Evolutionary conservation across 2,888 invertebrate species (phyloP).

Genomic region (Marasmarcha lunaedactyla): DNA sequence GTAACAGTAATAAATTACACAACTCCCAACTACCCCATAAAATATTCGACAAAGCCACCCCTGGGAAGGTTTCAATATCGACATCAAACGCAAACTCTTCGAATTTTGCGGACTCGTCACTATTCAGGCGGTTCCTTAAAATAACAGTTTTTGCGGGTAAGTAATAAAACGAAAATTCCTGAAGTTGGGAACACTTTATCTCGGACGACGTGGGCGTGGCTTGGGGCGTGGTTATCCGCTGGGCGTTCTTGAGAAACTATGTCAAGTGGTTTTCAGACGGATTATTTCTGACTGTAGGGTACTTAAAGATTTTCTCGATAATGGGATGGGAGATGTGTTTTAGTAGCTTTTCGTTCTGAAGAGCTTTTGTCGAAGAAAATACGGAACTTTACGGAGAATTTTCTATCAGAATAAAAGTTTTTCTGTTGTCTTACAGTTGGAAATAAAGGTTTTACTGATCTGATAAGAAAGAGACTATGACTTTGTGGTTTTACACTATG

Average conservation of each 20-base stretch:
- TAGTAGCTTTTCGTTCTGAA: background rate
- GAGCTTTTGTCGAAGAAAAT: background rate
- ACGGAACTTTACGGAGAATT: no score
- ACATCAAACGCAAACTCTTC: background rate
- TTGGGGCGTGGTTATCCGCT: slow-evolving; percentile 26
- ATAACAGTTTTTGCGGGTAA: slow-evolving; percentile 3
- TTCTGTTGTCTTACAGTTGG: no score
- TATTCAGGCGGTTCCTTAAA: background rate
- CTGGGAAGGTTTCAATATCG: background rate
- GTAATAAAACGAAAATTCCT: slow-evolving; percentile 4
- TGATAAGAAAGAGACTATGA: no score
- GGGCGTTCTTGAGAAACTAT: slow-evolving; percentile 37
- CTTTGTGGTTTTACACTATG: no score
- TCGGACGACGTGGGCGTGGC: slow-evolving; percentile 8
- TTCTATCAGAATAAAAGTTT: no score
- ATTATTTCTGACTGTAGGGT: slow-evolving; percentile 13
- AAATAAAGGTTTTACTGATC: no score
- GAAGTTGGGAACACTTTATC: background rate
- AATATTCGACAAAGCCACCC: background rate
- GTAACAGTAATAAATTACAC: background rate
- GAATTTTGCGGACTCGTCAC: background rate
- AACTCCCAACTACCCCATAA: background rate
- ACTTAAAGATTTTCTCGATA: slow-evolving; percentile 5
- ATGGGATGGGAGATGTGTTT: background rate
- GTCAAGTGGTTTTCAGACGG: slow-evolving; percentile 32